These are phyloP conservation scores for Operophtera brumata DNA, from an alignment of 2,888 invertebrate genomes.

Conservation along the genomic window DNA sequence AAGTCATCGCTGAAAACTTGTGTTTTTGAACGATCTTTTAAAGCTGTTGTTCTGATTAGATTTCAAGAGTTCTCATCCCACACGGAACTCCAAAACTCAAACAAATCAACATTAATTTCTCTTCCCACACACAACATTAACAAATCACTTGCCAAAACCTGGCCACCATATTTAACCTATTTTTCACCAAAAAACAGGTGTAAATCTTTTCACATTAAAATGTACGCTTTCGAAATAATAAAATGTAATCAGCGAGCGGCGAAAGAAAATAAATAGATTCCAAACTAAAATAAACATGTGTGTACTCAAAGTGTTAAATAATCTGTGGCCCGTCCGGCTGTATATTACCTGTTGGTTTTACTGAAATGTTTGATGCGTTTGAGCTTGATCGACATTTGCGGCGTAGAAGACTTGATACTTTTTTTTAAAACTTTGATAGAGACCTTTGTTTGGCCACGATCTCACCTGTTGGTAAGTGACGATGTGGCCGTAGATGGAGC, in stretches of 20 bases:
- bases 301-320: constrained; percentile 30
- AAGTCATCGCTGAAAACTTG: too few relatives aligned
- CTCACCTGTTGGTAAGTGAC: too few relatives aligned
- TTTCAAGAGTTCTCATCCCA: too few relatives aligned
- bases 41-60: too few relatives aligned
- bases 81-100: constrained; percentile 1
- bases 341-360: constrained; percentile 76
- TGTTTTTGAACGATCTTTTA: too few relatives aligned
- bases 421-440: background rate
- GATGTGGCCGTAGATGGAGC: too few relatives aligned
- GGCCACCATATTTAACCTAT: constrained; percentile 17
- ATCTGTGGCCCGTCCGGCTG: constrained; percentile 45
- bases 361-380: constrained; percentile 74
- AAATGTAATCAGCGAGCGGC: constrained; percentile 62
- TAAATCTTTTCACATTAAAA: constrained; percentile 28
- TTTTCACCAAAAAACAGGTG: constrained; percentile 33
- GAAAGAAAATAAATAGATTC: constrained; percentile 66
- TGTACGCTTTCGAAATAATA: constrained; percentile 52
- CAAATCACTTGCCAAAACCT: constrained; percentile 21
- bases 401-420: constrained; percentile 43
- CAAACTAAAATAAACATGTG: constrained; percentile 67
- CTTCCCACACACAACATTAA: constrained; percentile 5
- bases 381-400: constrained; percentile 62
- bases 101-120: constrained; percentile 5
- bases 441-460: too few relatives aligned